Conservation (phyloP, 2,888 invertebrate genomes). For the Agriopis leucophaearia region DNA sequence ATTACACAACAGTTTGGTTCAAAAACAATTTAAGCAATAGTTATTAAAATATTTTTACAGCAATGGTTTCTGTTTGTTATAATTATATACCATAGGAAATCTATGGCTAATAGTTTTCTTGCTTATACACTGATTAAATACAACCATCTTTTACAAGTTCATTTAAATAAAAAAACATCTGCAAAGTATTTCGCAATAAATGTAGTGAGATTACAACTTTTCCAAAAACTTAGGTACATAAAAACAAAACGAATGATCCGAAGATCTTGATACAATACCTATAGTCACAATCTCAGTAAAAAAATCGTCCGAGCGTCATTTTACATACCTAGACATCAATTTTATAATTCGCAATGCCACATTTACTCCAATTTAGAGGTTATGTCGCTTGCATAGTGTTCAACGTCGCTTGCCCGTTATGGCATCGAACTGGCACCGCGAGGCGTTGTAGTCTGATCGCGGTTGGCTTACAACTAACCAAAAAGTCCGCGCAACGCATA, state of each 20-base stretch:
- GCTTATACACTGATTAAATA: slow-evolving; percentile 34
- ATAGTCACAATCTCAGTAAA: no score
- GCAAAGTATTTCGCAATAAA: slow-evolving; percentile 43
- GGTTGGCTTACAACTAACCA: no score
- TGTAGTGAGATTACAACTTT: slow-evolving; percentile 59
- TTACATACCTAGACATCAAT: no score
- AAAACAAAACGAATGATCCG: slow-evolving; percentile 47
- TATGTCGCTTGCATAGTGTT: no score
- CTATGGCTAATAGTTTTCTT: slow-evolving; percentile 17
- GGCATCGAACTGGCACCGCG: no score
- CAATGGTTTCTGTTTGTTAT: background rate
- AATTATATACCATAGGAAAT: slow-evolving; percentile 7
- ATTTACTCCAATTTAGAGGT: no score
- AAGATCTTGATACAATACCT: no score
- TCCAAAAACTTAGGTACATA: slow-evolving; percentile 51
- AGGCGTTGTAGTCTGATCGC: no score
- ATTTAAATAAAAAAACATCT: slow-evolving; percentile 22
- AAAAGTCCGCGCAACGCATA: no score
- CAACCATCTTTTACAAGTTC: slow-evolving; percentile 25
- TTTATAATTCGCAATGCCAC: no score
- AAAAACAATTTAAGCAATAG: slow-evolving; percentile 6
- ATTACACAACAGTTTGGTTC: slow-evolving; percentile 18
- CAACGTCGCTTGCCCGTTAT: no score
- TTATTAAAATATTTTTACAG: background rate
- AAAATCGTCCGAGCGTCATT: no score